Evolutionary conservation across 2,797 vertebrate genomes (phyloP).

Genomic region (Valencia hispanica): DNA sequence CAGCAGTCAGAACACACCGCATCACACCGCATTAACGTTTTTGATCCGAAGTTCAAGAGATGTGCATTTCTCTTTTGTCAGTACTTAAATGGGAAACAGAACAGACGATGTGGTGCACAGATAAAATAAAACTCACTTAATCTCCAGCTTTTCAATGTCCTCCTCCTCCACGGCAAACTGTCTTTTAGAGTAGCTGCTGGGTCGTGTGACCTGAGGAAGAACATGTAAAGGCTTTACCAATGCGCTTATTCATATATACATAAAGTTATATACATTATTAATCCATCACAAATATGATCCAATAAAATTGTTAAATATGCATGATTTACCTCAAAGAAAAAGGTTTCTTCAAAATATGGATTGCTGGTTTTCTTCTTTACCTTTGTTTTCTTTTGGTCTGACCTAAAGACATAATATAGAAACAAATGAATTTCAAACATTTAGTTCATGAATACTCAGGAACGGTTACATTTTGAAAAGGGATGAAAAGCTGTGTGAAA

Average conservation of each 20-base stretch:
- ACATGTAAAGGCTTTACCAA: slow-evolving; percentile 20
- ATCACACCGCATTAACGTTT: slow-evolving; percentile 58
- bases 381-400: slow-evolving; percentile 98
- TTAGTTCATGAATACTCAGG: not conserved
- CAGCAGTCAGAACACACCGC: slow-evolving; percentile 72
- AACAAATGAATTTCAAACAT: not conserved
- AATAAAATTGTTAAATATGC: not conserved
- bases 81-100: slow-evolving; percentile 7
- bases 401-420: slow-evolving; percentile 74
- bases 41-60: slow-evolving; percentile 23
- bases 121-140: slow-evolving; percentile 84
- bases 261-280: not conserved
- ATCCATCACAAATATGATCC: not conserved
- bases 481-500: not conserved
- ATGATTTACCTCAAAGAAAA: slow-evolving; percentile 92
- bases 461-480: not conserved
- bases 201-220: slow-evolving; percentile 88
- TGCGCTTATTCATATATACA: not conserved
- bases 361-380: slow-evolving; percentile 99
- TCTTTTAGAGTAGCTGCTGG: slow-evolving; percentile 95
- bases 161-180: slow-evolving; percentile 98
- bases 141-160: slow-evolving; percentile 97
- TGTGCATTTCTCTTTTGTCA: slow-evolving; percentile 28
- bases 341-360: slow-evolving; percentile 95
- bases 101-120: not conserved